A percentile compares a stretch with the other conserved stretches of the same genome.
phyloP scores from a whole-genome alignment of 2,888 invertebrate species.

The Amphimallon solstitiale region DNA sequence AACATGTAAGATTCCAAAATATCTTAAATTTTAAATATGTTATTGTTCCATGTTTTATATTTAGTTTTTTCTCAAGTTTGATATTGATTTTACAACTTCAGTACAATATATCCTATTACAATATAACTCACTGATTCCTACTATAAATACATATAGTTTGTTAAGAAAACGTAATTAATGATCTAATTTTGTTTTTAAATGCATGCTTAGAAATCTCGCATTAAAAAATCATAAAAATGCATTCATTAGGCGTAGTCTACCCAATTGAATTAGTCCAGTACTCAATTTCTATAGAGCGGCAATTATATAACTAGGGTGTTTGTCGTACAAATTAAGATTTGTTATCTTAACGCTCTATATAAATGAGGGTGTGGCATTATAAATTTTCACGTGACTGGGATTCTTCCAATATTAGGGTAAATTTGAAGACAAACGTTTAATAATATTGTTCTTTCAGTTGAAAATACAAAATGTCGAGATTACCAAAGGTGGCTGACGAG shows the following conservation, averaged over 20 bases:
- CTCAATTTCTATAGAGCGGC: slow-evolving; percentile 46
- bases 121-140: no score
- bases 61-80: neutral
- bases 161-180: no score
- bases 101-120: no score
- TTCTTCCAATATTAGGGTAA: neutral
- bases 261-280: slow-evolving; percentile 39
- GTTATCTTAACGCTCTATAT: slow-evolving; percentile 41
- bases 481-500: slow-evolving; percentile 82
- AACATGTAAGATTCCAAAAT: slow-evolving; percentile 51
- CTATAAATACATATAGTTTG: no score
- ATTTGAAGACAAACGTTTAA: slow-evolving; percentile 3
- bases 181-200: neutral
- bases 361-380: slow-evolving; percentile 47
- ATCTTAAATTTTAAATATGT: slow-evolving; percentile 27
- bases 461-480: slow-evolving; percentile 69
- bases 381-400: slow-evolving; percentile 53
- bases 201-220: neutral
- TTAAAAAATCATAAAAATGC: neutral
- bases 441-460: slow-evolving; percentile 18
- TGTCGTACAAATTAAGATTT: slow-evolving; percentile 13
- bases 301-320: slow-evolving; percentile 25
- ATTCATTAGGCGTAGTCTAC: slow-evolving; percentile 51
- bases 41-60: neutral
- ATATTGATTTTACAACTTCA: no score